phyloP scores from a whole-genome alignment of 1,140 invertebrate species.

The Paraescarpia echinospica region DNA sequence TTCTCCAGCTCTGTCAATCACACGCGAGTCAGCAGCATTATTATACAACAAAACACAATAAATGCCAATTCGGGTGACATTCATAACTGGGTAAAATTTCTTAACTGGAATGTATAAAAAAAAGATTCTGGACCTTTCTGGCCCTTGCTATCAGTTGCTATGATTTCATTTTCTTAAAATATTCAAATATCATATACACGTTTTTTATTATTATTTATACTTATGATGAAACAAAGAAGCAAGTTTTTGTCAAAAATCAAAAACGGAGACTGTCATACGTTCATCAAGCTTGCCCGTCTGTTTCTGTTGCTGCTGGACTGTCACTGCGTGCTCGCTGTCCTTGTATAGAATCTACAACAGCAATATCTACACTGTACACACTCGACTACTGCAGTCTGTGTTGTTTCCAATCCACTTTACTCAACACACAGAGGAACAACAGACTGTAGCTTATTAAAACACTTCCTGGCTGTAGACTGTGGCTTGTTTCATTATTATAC shows the following conservation, averaged over 20 bases:
- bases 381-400: background rate
- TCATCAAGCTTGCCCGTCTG: background rate
- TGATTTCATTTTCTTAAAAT: too few species aligned
- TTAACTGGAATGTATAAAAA: too few species aligned
- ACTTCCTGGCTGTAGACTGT: background rate
- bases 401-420: background rate
- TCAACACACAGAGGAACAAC: background rate
- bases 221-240: too few species aligned
- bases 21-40: background rate
- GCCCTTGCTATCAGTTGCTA: too few species aligned
- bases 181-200: too few species aligned
- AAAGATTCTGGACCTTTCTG: too few species aligned
- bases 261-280: background rate
- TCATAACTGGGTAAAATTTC: too few species aligned
- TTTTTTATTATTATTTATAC: too few species aligned
- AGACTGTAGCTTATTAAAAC: background rate
- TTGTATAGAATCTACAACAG: slow-evolving; percentile 57
- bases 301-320: slow-evolving; percentile 26
- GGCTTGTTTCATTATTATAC: background rate
- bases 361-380: background rate
- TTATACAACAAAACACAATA: background rate
- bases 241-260: too few species aligned
- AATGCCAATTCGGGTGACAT: too few species aligned
- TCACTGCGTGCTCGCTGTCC: slow-evolving; percentile 55
- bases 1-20: background rate